phyloP scores from a whole-genome alignment of 1,140 invertebrate species.

The Nasonia longicornis region DNA sequence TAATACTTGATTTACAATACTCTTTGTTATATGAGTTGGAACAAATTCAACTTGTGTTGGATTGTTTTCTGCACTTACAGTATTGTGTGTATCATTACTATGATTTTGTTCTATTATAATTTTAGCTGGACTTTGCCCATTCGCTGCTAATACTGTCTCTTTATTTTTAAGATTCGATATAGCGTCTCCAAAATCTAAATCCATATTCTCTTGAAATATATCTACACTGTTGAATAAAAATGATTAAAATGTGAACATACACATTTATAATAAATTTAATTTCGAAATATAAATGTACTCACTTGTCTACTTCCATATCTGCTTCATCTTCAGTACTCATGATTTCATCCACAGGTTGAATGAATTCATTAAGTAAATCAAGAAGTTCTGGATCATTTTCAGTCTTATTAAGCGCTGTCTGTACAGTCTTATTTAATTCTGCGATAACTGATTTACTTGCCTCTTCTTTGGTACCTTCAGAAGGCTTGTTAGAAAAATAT shows the following conservation, averaged over 20 bases:
- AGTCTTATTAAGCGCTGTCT: conserved; percentile 32
- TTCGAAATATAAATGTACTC: conserved; percentile 22
- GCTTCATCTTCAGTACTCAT: conserved; percentile 23
- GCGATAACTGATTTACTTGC: conserved; percentile 18
- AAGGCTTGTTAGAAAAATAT: neutral
- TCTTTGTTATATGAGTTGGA: neutral
- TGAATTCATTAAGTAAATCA: conserved; percentile 27
- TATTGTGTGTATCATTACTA: neutral
- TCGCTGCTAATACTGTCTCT: neutral
- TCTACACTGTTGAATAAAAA: neutral
- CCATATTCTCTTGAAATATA: conserved; percentile 13
- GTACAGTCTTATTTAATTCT: conserved; percentile 30
- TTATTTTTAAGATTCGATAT: neutral
- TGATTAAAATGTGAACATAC: neutral
- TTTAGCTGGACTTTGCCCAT: neutral
- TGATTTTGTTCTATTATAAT: neutral
- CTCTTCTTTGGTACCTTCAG: conserved; percentile 10
- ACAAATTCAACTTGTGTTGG: neutral
- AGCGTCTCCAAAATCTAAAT: neutral
- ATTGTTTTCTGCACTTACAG: neutral
- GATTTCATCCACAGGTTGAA: conserved; percentile 10
- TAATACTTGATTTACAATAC: neutral
- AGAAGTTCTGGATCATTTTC: conserved; percentile 39
- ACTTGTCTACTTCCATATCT: conserved; percentile 25
- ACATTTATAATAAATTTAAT: neutral